These are phyloP conservation scores for Antitype chi DNA, from an alignment of 2,888 invertebrate genomes.

Conservation along the genomic window DNA sequence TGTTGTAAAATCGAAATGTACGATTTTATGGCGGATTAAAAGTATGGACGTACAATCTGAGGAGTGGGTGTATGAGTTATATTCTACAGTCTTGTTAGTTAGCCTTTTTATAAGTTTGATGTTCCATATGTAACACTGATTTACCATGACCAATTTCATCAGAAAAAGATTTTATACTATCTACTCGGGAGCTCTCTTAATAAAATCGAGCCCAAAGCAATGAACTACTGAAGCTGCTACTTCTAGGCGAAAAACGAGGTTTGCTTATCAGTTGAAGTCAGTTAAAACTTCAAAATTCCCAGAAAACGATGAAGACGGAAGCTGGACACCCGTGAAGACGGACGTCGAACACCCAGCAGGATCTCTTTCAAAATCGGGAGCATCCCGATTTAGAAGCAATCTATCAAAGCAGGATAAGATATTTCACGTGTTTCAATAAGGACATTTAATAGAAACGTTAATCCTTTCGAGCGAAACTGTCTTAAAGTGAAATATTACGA, in stretches of 20 bases:
- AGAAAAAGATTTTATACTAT: neutral
- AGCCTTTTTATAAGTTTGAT: neutral
- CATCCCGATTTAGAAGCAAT: slow-evolving; percentile 3
- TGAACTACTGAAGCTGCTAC: no score
- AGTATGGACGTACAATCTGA: slow-evolving; percentile 43
- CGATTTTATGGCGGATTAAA: slow-evolving; percentile 62
- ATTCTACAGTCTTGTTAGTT: slow-evolving; percentile 16
- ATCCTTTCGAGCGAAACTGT: slow-evolving; percentile 39
- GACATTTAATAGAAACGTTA: slow-evolving; percentile 27
- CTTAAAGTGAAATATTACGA: slow-evolving; percentile 47
- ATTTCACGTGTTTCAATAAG: slow-evolving; percentile 9
- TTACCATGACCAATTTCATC: neutral
- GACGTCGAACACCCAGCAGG: neutral
- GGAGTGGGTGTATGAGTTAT: slow-evolving; percentile 44
- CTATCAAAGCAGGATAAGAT: slow-evolving; percentile 8
- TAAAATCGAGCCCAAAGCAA: no score
- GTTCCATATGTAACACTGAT: neutral
- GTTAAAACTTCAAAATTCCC: neutral
- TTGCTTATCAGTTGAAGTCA: no score
- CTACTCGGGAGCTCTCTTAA: no score
- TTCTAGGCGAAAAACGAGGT: no score
- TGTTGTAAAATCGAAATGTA: slow-evolving; percentile 56
- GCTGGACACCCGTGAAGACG: slow-evolving; percentile 7
- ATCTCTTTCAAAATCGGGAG: slow-evolving; percentile 19
- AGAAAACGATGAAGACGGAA: neutral